These are phyloP conservation scores for Hemibates koningsi DNA, from an alignment of 2,113 vertebrate species.

Conservation along the genomic window DNA sequence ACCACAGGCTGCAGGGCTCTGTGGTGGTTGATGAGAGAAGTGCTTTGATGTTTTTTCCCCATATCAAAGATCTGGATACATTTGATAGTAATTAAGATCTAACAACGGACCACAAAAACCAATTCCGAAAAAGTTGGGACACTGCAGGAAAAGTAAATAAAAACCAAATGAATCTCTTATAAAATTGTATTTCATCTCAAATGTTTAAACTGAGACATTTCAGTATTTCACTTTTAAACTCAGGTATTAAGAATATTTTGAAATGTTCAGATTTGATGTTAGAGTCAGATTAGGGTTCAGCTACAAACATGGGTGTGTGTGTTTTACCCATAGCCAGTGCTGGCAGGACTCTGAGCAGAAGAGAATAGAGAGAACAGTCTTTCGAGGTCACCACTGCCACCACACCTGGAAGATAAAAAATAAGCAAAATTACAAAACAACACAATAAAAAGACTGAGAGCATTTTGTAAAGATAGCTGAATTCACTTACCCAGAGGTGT, in stretches of 20 bases:
- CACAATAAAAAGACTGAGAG: fast-evolving
- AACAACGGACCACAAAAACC: background rate
- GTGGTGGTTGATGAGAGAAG: background rate
- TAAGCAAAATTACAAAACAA: background rate
- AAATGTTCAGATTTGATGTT: background rate
- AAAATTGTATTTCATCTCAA: background rate
- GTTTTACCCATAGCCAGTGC: constrained; percentile 72
- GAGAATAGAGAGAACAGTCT: constrained; percentile 61
- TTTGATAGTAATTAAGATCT: background rate
- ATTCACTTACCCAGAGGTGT: constrained; percentile 52
- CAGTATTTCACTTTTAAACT: background rate
- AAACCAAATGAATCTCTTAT: background rate
- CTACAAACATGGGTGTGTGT: fast-evolving
- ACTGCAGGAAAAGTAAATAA: background rate
- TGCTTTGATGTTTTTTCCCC: background rate
- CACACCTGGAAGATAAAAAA: constrained; percentile 53
- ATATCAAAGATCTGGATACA: background rate
- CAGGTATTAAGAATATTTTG: background rate
- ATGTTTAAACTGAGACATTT: background rate
- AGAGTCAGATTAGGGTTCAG: background rate
- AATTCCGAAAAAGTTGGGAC: background rate
- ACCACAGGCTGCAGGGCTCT: background rate
- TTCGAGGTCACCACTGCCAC: constrained; percentile 62
- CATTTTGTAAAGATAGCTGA: background rate
- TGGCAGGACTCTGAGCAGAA: constrained; percentile 67